These are phyloP conservation scores for Andricus grossulariae DNA, from an alignment of 1,140 invertebrate species.

Conservation along the genomic window DNA sequence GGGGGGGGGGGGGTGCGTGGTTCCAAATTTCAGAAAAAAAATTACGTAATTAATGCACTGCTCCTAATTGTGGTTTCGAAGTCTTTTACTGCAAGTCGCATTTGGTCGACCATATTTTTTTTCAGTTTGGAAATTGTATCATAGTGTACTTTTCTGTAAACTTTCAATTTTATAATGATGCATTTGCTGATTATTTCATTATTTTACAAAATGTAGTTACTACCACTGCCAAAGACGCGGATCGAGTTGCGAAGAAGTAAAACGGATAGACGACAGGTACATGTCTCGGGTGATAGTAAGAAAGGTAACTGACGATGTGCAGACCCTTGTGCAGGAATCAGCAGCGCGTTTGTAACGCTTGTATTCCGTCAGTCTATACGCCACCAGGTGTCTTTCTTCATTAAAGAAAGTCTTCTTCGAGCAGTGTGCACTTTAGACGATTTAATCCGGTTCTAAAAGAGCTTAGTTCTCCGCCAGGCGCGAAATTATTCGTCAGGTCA, in stretches of 20 bases:
- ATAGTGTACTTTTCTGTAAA: background rate
- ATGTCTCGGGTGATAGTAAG: background rate
- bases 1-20: too few relatives aligned
- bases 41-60: too few relatives aligned
- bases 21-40: too few relatives aligned
- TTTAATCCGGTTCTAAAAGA: conserved; percentile 53
- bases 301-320: conserved; percentile 39
- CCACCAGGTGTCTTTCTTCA: conserved; percentile 62
- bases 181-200: conserved; percentile 41
- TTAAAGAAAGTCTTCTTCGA: conserved; percentile 61
- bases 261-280: conserved; percentile 32
- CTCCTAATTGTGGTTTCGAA: too few relatives aligned
- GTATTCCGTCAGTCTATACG: conserved; percentile 56
- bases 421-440: conserved; percentile 54
- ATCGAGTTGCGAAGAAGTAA: conserved; percentile 46
- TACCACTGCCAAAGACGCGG: conserved; percentile 48
- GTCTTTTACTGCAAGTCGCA: too few relatives aligned
- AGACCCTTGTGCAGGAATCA: conserved; percentile 42
- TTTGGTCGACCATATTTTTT: too few relatives aligned
- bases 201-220: conserved; percentile 46
- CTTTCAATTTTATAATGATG: background rate
- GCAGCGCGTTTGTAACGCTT: conserved; percentile 62
- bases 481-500: background rate
- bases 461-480: background rate
- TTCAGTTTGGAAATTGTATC: too few relatives aligned